Conservation (phyloP, 2,797 vertebrate species). For the Masticophis lateralis region DNA sequence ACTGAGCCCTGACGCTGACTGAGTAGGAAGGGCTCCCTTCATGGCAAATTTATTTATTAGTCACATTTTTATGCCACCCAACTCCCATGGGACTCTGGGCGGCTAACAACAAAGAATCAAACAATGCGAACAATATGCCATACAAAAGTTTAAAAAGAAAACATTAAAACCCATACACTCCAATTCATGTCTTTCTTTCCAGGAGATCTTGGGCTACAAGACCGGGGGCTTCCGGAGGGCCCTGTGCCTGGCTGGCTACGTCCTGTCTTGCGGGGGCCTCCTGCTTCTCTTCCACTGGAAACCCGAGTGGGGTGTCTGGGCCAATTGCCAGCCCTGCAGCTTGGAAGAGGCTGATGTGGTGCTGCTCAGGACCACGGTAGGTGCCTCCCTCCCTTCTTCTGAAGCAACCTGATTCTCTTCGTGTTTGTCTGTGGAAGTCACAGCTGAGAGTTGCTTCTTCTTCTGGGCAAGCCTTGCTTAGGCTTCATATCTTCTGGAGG, state of each 20-base stretch:
- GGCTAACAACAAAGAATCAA: too few species aligned
- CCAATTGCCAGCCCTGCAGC: slow-evolving; percentile 59
- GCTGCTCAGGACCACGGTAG: slow-evolving; percentile 68
- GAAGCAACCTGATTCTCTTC: too few species aligned
- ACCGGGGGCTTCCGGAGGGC: slow-evolving; percentile 48
- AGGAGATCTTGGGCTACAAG: slow-evolving; percentile 71
- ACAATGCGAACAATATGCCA: too few species aligned
- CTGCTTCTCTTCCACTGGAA: slow-evolving; percentile 69
- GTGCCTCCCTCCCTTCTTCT: slow-evolving; percentile 6
- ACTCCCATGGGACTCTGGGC: too few species aligned
- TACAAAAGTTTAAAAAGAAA: too few species aligned
- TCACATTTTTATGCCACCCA: too few species aligned
- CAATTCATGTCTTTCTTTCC: background rate
- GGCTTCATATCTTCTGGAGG: background rate
- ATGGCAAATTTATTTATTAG: background rate
- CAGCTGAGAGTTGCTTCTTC: background rate
- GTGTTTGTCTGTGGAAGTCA: background rate
- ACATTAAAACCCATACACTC: too few species aligned
- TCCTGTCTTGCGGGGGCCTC: slow-evolving; percentile 66
- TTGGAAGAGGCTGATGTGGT: slow-evolving; percentile 65
- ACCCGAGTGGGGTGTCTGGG: slow-evolving; percentile 67
- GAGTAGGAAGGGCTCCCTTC: background rate
- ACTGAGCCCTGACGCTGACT: background rate
- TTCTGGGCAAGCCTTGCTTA: background rate
- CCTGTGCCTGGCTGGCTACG: slow-evolving; percentile 58